Evolutionary conservation across 2,797 vertebrate genomes (phyloP).

Genomic region (Enteromius viviparus): DNA sequence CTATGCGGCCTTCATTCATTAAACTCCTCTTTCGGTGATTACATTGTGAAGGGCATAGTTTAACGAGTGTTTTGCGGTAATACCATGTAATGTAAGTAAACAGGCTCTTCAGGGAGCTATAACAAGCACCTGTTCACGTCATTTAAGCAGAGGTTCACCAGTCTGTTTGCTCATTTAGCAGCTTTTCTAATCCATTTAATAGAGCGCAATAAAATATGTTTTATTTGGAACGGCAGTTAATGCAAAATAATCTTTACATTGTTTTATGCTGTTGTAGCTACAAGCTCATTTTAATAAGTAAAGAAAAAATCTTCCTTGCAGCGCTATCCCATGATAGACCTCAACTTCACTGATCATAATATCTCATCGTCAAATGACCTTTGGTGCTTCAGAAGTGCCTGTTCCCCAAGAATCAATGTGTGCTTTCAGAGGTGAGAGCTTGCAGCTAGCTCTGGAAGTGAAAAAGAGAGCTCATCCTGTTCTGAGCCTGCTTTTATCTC

Average conservation of each 20-base stretch:
- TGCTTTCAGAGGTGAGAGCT: slow-evolving; percentile 35
- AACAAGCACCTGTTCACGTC: neutral
- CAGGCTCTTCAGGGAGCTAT: slow-evolving; percentile 10
- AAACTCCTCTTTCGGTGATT: slow-evolving; percentile 24
- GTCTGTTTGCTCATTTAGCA: neutral
- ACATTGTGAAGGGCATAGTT: slow-evolving; percentile 42
- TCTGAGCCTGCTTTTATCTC: slow-evolving; percentile 6
- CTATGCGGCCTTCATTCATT: slow-evolving; percentile 48
- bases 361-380: slow-evolving; percentile 38
- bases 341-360: slow-evolving; percentile 12
- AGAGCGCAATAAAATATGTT: neutral
- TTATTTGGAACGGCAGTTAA: neutral
- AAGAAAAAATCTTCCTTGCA: neutral
- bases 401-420: slow-evolving; percentile 20
- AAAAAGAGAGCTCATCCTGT: neutral
- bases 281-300: no score
- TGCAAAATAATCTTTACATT: neutral
- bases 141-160: slow-evolving; percentile 23
- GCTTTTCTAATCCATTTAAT: neutral
- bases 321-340: neutral
- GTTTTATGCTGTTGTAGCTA: neutral
- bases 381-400: neutral
- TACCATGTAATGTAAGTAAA: slow-evolving; percentile 14
- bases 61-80: slow-evolving; percentile 43
- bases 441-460: slow-evolving; percentile 3